Percentiles rank a stretch among this genome's conserved stretches.
Conservation (phyloP, 2,888 invertebrate genomes). For the Galerucella nymphaeae region DNA sequence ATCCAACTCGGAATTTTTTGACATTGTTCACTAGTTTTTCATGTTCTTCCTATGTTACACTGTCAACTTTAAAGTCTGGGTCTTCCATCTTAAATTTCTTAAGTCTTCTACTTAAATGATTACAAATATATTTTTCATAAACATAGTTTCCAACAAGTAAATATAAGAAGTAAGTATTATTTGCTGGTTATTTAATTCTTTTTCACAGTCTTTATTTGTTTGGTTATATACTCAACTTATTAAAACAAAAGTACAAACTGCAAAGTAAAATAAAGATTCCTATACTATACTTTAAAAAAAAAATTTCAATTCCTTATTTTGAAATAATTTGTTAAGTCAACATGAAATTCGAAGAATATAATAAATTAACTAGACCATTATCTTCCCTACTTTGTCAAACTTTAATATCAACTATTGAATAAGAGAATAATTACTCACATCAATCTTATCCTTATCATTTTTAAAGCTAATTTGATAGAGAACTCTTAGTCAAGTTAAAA, state of each 20-base stretch:
- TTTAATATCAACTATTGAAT: neutral
- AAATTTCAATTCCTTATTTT: neutral
- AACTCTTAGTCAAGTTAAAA: neutral
- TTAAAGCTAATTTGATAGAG: neutral
- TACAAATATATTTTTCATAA: neutral
- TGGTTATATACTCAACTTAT: neutral
- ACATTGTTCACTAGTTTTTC: constrained; percentile 50
- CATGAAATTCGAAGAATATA: too few relatives aligned
- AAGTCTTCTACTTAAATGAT: constrained; percentile 18
- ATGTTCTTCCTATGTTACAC: constrained; percentile 49
- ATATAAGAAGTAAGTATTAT: neutral
- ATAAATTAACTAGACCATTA: too few relatives aligned
- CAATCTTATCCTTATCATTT: neutral
- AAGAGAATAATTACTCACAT: neutral
- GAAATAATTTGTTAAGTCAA: neutral
- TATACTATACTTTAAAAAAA: neutral
- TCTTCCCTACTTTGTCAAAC: too few relatives aligned
- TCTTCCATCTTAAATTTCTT: constrained; percentile 46
- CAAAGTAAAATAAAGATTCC: neutral
- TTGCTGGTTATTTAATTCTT: neutral
- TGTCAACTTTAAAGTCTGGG: constrained; percentile 47
- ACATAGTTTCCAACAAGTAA: neutral
- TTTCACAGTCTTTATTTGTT: neutral
- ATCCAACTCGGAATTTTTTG: constrained; percentile 57
- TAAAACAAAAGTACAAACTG: neutral